Evolutionary conservation across 2,888 invertebrate genomes (phyloP).

Genomic region (Drosophila colorata): DNA sequence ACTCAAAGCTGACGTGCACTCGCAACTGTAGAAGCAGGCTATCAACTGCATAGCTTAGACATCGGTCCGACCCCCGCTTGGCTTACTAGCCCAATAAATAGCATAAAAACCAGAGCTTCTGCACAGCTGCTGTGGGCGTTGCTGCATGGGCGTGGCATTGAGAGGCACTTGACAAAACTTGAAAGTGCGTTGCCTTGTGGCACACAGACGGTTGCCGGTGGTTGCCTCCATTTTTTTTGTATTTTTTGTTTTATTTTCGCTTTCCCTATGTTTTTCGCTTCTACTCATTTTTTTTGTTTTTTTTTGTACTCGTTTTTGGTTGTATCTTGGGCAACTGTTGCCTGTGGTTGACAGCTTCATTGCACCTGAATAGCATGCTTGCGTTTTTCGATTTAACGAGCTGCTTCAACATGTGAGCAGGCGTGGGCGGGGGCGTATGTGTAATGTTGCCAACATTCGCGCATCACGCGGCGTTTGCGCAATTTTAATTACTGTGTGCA

Average conservation of each 20-base stretch:
- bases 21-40: constrained; percentile 20
- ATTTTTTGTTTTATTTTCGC: background rate
- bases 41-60: constrained; percentile 13
- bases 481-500: constrained; percentile 44
- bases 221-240: background rate
- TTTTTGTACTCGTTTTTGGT: background rate
- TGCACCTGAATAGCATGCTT: constrained; percentile 48
- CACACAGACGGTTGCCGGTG: constrained; percentile 11
- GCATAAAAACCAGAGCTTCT: constrained; percentile 20
- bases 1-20: constrained; percentile 39
- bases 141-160: constrained; percentile 42
- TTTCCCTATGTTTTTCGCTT: background rate
- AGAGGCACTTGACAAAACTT: constrained; percentile 47
- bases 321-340: constrained; percentile 29
- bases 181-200: constrained; percentile 50
- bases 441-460: constrained; percentile 36
- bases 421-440: constrained; percentile 4
- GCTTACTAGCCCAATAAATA: constrained; percentile 4
- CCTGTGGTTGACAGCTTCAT: constrained; percentile 50
- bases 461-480: constrained; percentile 26
- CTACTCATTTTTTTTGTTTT: background rate
- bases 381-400: constrained; percentile 46
- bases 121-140: background rate
- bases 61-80: background rate
- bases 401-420: constrained; percentile 10